Evolutionary conservation across 2,113 vertebrate species (phyloP).

Genomic region (Coturnix japonica): DNA sequence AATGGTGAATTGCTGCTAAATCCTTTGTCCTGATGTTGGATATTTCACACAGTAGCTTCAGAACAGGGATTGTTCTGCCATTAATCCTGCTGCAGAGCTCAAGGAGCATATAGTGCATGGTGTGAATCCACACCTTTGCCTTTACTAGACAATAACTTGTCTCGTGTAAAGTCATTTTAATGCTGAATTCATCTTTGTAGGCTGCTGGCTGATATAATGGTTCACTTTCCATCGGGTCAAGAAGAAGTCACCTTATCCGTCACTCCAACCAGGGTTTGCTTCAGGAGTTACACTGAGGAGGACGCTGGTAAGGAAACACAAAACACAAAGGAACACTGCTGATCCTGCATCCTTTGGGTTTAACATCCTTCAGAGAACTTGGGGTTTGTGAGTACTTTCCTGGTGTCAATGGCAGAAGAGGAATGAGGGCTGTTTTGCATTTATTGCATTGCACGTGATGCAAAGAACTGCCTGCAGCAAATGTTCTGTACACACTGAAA

Average conservation of each 20-base stretch:
- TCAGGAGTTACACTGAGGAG: slow-evolving; percentile 85
- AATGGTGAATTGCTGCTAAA: background rate
- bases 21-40: background rate
- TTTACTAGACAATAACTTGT: too few relatives aligned
- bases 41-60: background rate
- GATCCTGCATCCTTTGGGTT: background rate
- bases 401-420: background rate
- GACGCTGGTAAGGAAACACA: slow-evolving; percentile 78
- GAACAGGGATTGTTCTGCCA: background rate
- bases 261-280: slow-evolving; percentile 80
- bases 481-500: background rate
- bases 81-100: background rate
- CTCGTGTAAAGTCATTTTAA: too few relatives aligned
- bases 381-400: background rate
- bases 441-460: background rate
- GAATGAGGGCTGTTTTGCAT: background rate
- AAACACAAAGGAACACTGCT: background rate
- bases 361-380: background rate
- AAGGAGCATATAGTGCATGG: rapidly evolving
- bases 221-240: slow-evolving; percentile 87
- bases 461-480: background rate
- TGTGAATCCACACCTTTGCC: background rate
- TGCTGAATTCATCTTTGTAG: slow-evolving; percentile 46
- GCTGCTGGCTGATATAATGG: slow-evolving; percentile 81
- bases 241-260: slow-evolving; percentile 91